These are phyloP conservation scores for Ctenopoma multispine DNA, from an alignment of 2,797 vertebrate species.

Conservation along the genomic window DNA sequence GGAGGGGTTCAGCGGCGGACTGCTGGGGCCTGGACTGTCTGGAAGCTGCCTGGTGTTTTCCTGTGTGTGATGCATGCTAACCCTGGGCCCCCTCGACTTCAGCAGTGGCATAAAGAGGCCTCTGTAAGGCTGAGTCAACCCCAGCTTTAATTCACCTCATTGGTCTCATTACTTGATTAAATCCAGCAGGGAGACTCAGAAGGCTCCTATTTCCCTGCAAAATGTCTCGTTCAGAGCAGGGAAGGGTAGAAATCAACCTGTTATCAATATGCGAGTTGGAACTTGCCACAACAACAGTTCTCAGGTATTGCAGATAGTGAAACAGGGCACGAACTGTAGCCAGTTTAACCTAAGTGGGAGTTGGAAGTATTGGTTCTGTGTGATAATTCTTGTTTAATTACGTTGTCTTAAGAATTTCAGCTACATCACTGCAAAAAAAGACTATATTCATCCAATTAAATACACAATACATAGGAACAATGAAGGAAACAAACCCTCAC, in stretches of 20 bases:
- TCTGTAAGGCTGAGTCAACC: conserved; percentile 76
- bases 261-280: conserved; percentile 38
- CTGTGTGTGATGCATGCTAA: conserved; percentile 80
- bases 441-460: conserved; percentile 49
- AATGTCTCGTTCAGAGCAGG: conserved; percentile 38
- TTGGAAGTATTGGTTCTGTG: conserved; percentile 65
- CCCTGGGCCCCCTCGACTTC: conserved; percentile 68
- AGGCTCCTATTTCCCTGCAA: conserved; percentile 23
- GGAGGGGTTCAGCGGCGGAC: conserved; percentile 61
- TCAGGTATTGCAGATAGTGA: conserved; percentile 29
- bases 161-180: conserved; percentile 78
- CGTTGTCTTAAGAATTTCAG: conserved; percentile 57
- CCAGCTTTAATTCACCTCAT: conserved; percentile 74
- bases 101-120: conserved; percentile 76
- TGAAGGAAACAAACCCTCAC: conserved; percentile 31
- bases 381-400: conserved; percentile 53
- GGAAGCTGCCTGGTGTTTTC: conserved; percentile 77
- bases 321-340: conserved; percentile 31
- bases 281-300: conserved; percentile 32
- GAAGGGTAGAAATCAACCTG: conserved; percentile 57
- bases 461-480: conserved; percentile 55
- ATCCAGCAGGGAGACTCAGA: conserved; percentile 65
- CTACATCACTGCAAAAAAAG: conserved; percentile 46
- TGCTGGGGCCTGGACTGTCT: conserved; percentile 71
- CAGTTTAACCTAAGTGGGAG: conserved; percentile 36